Evolutionary conservation across 2,113 vertebrate genomes (phyloP).

Genomic region (Osmerus eperlanus): DNA sequence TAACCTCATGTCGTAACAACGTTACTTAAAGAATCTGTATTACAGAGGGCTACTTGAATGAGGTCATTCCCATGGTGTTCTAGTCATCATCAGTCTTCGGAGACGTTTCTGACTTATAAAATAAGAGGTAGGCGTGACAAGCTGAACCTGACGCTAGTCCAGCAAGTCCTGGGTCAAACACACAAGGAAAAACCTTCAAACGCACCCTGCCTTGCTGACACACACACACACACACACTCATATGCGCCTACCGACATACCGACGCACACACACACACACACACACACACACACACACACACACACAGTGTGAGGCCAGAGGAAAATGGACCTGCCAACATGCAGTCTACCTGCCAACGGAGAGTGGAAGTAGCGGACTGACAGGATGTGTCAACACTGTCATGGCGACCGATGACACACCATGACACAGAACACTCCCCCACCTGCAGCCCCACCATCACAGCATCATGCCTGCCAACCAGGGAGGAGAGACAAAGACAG

Average conservation of each 20-base stretch:
- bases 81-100: too few species aligned
- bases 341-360: slow-evolving; percentile 42
- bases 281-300: slow-evolving; percentile 8
- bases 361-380: slow-evolving; percentile 32
- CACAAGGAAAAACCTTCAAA: slow-evolving; percentile 26
- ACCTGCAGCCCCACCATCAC: slow-evolving; percentile 2
- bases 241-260: slow-evolving; percentile 7
- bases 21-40: too few species aligned
- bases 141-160: slow-evolving; percentile 43
- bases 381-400: slow-evolving; percentile 38
- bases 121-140: slow-evolving; percentile 26
- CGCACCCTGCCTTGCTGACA: slow-evolving; percentile 6
- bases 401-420: slow-evolving; percentile 36
- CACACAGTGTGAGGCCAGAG: slow-evolving; percentile 14
- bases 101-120: not conserved
- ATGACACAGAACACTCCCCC: slow-evolving; percentile 26
- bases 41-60: not conserved
- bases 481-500: not conserved
- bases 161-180: slow-evolving; percentile 36
- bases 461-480: not conserved
- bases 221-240: slow-evolving; percentile 35
- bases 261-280: slow-evolving; percentile 21
- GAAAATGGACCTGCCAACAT: slow-evolving; percentile 47
- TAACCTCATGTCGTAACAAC: too few species aligned
- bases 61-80: not conserved